These are phyloP conservation scores for Pimpla rufipes DNA, from an alignment of 2,888 invertebrate genomes.

Conservation along the genomic window DNA sequence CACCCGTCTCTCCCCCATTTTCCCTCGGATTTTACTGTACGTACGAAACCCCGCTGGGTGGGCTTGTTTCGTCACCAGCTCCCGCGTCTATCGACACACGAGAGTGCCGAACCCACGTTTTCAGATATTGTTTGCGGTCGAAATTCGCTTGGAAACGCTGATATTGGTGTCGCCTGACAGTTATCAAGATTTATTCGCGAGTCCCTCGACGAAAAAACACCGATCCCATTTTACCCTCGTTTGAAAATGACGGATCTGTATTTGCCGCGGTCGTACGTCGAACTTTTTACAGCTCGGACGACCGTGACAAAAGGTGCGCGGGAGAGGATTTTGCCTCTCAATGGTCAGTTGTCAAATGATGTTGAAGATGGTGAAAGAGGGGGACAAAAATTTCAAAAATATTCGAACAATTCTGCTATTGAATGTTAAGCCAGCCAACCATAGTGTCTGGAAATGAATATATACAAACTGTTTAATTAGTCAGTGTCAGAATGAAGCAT, in stretches of 20 bases:
- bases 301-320: no score
- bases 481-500: background rate
- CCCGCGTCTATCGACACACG: background rate
- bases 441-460: background rate
- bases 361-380: no score
- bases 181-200: constrained; percentile 26
- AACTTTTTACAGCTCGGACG: background rate
- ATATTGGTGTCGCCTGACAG: background rate
- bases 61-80: constrained; percentile 40
- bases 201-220: background rate
- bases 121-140: constrained; percentile 5
- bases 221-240: background rate
- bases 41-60: constrained; percentile 41
- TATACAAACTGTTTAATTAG: background rate
- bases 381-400: no score
- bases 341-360: no score
- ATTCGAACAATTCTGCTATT: no score
- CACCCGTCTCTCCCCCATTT: background rate
- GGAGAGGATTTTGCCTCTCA: no score
- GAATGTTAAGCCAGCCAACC: no score
- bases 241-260: no score
- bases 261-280: background rate
- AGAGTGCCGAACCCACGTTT: constrained; percentile 14
- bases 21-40: constrained; percentile 28
- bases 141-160: constrained; percentile 17